Evolutionary conservation across 2,888 invertebrate genomes (phyloP).

Genomic region (Muscina levida): DNA sequence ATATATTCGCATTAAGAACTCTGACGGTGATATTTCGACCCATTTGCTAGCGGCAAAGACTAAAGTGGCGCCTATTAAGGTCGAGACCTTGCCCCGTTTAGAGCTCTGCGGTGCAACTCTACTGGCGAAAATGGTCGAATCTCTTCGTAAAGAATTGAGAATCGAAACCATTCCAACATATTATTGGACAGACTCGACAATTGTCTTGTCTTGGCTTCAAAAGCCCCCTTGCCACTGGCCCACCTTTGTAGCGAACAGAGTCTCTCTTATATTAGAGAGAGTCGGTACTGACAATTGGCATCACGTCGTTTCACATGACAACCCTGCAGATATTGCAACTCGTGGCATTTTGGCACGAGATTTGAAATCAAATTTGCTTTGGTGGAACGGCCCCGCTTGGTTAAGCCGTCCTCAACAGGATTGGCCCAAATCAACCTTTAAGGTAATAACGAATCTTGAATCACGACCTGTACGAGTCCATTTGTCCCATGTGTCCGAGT

Average conservation of each 20-base stretch:
- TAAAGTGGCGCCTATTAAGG: neutral
- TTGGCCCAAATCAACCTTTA: too few relatives aligned
- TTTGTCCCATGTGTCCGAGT: neutral
- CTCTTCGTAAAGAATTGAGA: slow-evolving; percentile 3
- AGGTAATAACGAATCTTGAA: too few relatives aligned
- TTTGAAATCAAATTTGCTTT: neutral
- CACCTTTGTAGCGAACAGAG: slow-evolving; percentile 23
- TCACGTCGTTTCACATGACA: slow-evolving; percentile 12
- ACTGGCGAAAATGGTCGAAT: slow-evolving; percentile 23
- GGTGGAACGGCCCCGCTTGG: slow-evolving; percentile 16
- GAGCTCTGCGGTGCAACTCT: slow-evolving; percentile 39
- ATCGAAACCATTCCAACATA: neutral
- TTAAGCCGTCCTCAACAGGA: too few relatives aligned
- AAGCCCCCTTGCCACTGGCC: slow-evolving; percentile 32
- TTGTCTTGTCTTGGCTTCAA: slow-evolving; percentile 20
- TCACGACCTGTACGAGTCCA: slow-evolving; percentile 4
- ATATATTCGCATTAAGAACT: neutral
- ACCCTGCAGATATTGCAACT: slow-evolving; percentile 20
- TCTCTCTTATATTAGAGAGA: slow-evolving; percentile 12
- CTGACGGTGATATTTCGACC: neutral
- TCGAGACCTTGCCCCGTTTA: neutral
- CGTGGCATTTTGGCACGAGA: slow-evolving; percentile 24
- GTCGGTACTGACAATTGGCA: slow-evolving; percentile 9
- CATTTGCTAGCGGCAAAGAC: neutral
- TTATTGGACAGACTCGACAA: slow-evolving; percentile 34